Percentiles rank a stretch among this genome's conserved stretches.
Evolutionary conservation across 2,797 vertebrate species (phyloP).

Genomic region (Chaenodraco wilsoni): DNA sequence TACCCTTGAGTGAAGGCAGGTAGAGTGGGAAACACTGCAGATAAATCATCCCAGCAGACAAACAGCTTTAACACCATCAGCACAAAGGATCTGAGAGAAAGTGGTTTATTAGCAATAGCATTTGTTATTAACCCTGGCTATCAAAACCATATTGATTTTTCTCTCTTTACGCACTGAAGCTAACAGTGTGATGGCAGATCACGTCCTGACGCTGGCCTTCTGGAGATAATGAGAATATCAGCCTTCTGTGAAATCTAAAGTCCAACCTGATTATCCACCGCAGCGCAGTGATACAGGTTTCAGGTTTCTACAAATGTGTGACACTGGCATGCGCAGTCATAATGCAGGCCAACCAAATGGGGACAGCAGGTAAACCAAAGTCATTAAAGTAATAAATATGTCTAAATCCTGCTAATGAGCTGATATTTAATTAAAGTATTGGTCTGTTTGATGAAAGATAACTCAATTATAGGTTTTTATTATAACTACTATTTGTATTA

Average conservation of each 20-base stretch:
- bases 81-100: slow-evolving; percentile 23
- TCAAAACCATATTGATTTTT: slow-evolving; percentile 43
- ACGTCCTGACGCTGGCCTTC: slow-evolving; percentile 15
- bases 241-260: slow-evolving; percentile 30
- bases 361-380: slow-evolving; percentile 9
- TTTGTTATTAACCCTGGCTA: slow-evolving; percentile 48
- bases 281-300: slow-evolving; percentile 4
- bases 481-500: slow-evolving; percentile 12
- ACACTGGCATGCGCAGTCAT: slow-evolving; percentile 12
- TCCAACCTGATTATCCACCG: slow-evolving; percentile 18
- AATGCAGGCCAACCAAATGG: background rate
- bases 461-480: slow-evolving; percentile 23
- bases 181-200: slow-evolving; percentile 35
- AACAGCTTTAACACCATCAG: slow-evolving; percentile 22
- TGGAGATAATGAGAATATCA: slow-evolving; percentile 33
- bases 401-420: slow-evolving; percentile 9
- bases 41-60: slow-evolving; percentile 24
- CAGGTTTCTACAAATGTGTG: slow-evolving; percentile 12
- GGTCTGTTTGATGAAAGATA: slow-evolving; percentile 30
- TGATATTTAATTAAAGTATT: slow-evolving; percentile 31
- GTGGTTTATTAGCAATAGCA: slow-evolving; percentile 33
- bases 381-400: slow-evolving; percentile 7
- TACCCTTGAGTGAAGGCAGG: slow-evolving; percentile 52
- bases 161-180: slow-evolving; percentile 28
- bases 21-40: slow-evolving; percentile 29